These are phyloP conservation scores for Nixonia krombeini DNA, from an alignment of 1,140 invertebrate species.

Conservation along the genomic window DNA sequence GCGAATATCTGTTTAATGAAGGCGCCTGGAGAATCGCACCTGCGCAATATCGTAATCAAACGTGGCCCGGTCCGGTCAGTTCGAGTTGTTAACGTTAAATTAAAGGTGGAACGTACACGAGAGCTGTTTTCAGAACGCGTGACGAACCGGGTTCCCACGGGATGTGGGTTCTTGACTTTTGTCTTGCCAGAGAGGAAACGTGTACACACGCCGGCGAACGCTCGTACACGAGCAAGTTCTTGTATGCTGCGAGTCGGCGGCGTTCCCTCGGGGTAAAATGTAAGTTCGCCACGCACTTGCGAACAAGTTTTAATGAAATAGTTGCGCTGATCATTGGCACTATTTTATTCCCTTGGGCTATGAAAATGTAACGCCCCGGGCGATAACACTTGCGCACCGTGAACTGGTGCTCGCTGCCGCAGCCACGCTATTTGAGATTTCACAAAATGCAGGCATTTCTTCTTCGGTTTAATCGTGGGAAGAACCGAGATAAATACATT, in stretches of 20 bases:
- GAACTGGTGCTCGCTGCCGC: not conserved
- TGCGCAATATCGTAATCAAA: not conserved
- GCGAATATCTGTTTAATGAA: no score
- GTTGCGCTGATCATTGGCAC: slow-evolving; percentile 15
- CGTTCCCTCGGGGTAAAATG: slow-evolving; percentile 34
- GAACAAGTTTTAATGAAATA: slow-evolving; percentile 25
- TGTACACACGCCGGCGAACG: slow-evolving; percentile 27
- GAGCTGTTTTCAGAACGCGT: slow-evolving; percentile 39
- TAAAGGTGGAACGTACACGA: slow-evolving; percentile 18
- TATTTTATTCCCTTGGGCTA: slow-evolving; percentile 9
- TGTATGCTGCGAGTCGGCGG: slow-evolving; percentile 31
- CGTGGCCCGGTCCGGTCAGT: not conserved
- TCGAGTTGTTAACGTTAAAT: slow-evolving; percentile 18
- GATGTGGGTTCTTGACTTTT: slow-evolving; percentile 51
- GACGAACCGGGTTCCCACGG: slow-evolving; percentile 49
- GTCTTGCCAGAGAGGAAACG: slow-evolving; percentile 38
- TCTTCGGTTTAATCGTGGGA: no score
- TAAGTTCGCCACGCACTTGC: slow-evolving; percentile 23
- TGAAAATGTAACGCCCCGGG: not conserved
- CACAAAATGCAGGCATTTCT: no score
- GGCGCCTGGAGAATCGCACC: not conserved
- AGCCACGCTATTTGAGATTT: not conserved
- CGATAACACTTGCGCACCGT: not conserved
- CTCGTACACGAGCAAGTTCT: slow-evolving; percentile 38
- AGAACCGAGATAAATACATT: no score